Conservation (phyloP, 2,113 vertebrate genomes). For the Pundamilia nyererei region DNA sequence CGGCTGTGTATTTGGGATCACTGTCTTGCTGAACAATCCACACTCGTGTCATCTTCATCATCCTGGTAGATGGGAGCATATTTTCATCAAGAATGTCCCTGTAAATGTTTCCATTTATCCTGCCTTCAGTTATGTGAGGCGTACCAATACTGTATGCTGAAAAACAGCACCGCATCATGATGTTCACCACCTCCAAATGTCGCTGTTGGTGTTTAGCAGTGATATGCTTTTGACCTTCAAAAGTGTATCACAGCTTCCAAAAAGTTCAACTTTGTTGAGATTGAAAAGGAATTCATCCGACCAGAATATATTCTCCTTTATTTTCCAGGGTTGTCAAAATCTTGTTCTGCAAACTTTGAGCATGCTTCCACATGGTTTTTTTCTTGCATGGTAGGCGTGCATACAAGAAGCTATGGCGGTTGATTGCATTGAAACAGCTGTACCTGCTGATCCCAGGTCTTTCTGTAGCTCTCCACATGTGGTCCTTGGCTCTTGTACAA, state of each 20-base stretch:
- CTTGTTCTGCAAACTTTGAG: not conserved
- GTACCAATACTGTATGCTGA: not conserved
- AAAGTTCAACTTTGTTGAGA: not conserved
- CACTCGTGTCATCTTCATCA: not conserved
- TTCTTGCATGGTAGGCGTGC: not conserved
- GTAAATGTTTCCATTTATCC: not conserved
- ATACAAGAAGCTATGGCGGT: not conserved
- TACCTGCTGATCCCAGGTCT: not conserved
- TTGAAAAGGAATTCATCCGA: not conserved
- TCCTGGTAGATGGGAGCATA: not conserved
- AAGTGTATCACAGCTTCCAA: not conserved
- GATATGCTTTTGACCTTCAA: not conserved
- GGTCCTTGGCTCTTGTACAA: not conserved
- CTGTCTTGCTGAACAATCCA: not conserved
- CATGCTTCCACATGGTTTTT: accelerated
- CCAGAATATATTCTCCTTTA: not conserved
- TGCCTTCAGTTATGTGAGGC: not conserved
- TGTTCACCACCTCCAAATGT: not conserved
- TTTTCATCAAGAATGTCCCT: not conserved
- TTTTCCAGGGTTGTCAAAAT: not conserved
- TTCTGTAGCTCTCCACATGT: not conserved
- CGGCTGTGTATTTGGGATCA: not conserved
- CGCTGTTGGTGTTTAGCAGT: not conserved
- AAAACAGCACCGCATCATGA: not conserved
- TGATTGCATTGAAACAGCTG: not conserved